A percentile compares a stretch with the other conserved stretches of the same genome.
Evolutionary conservation across 2,113 vertebrate genomes (phyloP).

Genomic region (Megalops atlanticus): DNA sequence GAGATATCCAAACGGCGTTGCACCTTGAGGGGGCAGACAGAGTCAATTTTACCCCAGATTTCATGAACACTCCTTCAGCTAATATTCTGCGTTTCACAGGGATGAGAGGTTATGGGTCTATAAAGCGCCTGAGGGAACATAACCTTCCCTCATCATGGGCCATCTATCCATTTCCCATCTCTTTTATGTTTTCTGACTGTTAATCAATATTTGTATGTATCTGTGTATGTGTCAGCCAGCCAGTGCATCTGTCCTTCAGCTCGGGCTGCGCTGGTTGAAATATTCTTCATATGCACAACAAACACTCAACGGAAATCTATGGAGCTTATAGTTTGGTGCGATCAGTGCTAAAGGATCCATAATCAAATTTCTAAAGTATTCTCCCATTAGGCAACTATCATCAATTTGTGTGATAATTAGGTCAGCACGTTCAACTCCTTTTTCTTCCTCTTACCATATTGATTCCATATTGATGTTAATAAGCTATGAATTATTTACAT

Average conservation of each 20-base stretch:
- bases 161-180: constrained; percentile 69
- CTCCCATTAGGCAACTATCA: not conserved
- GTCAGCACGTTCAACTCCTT: not conserved
- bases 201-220: constrained; percentile 73
- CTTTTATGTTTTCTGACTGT: constrained; percentile 68
- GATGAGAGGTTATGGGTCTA: constrained; percentile 66
- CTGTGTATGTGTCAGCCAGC: constrained; percentile 47
- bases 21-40: not conserved
- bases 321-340: constrained; percentile 5
- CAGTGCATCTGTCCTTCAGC: constrained; percentile 45
- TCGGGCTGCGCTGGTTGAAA: constrained; percentile 29
- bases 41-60: not conserved
- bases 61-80: constrained; percentile 13
- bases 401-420: not conserved
- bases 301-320: constrained; percentile 30
- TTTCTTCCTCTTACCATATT: not conserved
- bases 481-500: not conserved
- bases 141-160: constrained; percentile 62
- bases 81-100: constrained; percentile 55
- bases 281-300: constrained; percentile 30
- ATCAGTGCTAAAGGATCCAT: not conserved
- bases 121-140: constrained; percentile 69
- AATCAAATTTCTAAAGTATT: constrained; percentile 7
- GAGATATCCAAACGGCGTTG: not conserved
- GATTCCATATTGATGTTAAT: not conserved